phyloP scores from a whole-genome alignment of 2,888 invertebrate genomes.

The Drosophila atripex region DNA sequence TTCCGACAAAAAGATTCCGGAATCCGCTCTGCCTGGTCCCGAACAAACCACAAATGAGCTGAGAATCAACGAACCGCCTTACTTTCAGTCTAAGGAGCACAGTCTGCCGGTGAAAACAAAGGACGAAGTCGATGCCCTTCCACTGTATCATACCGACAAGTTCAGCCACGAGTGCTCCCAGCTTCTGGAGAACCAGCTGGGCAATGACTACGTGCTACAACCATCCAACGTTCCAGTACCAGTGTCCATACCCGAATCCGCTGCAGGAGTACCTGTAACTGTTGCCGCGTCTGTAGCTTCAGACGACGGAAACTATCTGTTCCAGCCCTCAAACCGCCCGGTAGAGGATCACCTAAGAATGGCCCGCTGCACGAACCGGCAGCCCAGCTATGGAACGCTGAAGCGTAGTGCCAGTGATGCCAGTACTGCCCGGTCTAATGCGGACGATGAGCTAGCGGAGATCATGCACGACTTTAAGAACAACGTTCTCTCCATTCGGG shows the following conservation, averaged over 20 bases:
- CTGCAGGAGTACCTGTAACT: constrained; percentile 72
- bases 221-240: constrained; percentile 87
- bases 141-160: constrained; percentile 80
- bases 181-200: constrained; percentile 80
- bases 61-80: constrained; percentile 83
- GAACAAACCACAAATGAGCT: constrained; percentile 82
- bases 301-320: constrained; percentile 83
- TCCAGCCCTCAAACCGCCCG: constrained; percentile 83
- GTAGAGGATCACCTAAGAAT: constrained; percentile 72
- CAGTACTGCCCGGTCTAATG: constrained; percentile 78
- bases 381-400: constrained; percentile 78
- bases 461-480: constrained; percentile 95
- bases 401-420: constrained; percentile 83
- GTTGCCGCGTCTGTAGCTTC: constrained; percentile 59
- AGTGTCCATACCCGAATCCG: background rate
- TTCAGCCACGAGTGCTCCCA: constrained; percentile 84
- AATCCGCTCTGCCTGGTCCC: constrained; percentile 64
- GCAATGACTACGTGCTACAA: constrained; percentile 86
- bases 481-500: constrained; percentile 92
- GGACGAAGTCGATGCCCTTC: constrained; percentile 71
- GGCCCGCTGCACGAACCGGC: constrained; percentile 61
- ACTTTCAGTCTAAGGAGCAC: constrained; percentile 83
- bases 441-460: constrained; percentile 91
- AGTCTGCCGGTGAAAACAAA: constrained; percentile 75
- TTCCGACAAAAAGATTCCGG: constrained; percentile 69